Conservation (phyloP, 2,888 invertebrate species). For the Imbricaverruca yamaguchii region DNA sequence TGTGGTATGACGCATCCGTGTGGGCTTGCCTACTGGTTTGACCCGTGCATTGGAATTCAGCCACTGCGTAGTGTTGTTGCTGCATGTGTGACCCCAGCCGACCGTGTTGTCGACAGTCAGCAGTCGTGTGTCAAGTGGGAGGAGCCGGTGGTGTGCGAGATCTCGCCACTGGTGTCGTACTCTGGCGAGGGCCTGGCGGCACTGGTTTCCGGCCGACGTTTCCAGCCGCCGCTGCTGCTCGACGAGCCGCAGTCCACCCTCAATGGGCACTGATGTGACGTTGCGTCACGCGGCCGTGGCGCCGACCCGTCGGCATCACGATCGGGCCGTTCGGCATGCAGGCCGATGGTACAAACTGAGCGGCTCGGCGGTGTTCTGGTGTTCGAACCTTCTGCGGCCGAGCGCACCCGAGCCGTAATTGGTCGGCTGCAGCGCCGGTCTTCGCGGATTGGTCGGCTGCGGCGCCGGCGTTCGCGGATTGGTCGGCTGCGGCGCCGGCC, state of each 20-base stretch:
- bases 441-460: background rate
- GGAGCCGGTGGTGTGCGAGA: slow-evolving; percentile 59
- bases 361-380: background rate
- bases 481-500: background rate
- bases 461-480: background rate
- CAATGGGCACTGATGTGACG: background rate
- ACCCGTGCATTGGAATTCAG: too few relatives aligned
- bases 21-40: too few relatives aligned
- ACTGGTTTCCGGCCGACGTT: slow-evolving; percentile 57
- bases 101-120: background rate
- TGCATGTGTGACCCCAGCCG: too few relatives aligned
- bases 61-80: too few relatives aligned
- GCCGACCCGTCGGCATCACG: background rate
- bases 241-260: background rate
- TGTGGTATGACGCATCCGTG: too few relatives aligned
- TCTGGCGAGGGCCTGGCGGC: slow-evolving; percentile 74
- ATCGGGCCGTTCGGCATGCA: background rate
- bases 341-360: background rate
- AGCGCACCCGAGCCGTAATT: background rate
- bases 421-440: background rate
- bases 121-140: slow-evolving; percentile 38
- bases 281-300: background rate
- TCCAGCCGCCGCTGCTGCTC: slow-evolving; percentile 57
- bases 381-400: too few relatives aligned
- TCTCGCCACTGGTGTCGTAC: slow-evolving; percentile 84